Evolutionary conservation across 1,140 invertebrate species (phyloP), one percentile per base, ranked within the genome.

Genomic region (Calliopsis andreniformis): DNA sequence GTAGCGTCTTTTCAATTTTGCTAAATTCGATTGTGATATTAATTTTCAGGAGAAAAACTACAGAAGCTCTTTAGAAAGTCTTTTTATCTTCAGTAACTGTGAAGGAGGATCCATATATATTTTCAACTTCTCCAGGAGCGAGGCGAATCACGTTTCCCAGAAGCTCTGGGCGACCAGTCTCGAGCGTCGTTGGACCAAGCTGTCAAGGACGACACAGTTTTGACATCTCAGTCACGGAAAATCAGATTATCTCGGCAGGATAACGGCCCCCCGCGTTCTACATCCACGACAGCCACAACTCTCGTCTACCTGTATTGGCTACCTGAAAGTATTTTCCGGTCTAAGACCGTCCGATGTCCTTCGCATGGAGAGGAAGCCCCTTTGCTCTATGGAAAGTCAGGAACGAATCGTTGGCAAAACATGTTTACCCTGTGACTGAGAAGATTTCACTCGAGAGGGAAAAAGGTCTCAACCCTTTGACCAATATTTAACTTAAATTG

Each of bases 151-250:
- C 30, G 47, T 23, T 79, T 80, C 71, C n/a, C 0, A 5, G 43
- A 69, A 69, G 12, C n/a, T 30, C 35, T 39, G 10, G 35, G 4
- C 42, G 14, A 0, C 1, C 1, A 23, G 6, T 5, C 18, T 47
- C 43, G 43, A 3, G 43, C 47, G 4, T 0, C 32, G 7, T 58
- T 12, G 14, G 30, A 32, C 42, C 47, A 62, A 79, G 35, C 71
- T 81, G 82, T 88, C 83, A 82, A 86, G 80, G 68, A 82, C 79
- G 80, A 75, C 55, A 62, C 58, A 85, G 75, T 88, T 88, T 87
- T 89, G 89, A 91, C 86, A 78, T 89, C 88, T 91, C 79, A 86
- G 89, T 91, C 86, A 87, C 81, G 83, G 86, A 58, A 89, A 90
- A 88, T 89, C 81, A 85, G 88, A 89, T 90, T 89, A 89, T 87